Conservation (phyloP, 2,888 invertebrate species). For the Leuctra nigra region DNA sequence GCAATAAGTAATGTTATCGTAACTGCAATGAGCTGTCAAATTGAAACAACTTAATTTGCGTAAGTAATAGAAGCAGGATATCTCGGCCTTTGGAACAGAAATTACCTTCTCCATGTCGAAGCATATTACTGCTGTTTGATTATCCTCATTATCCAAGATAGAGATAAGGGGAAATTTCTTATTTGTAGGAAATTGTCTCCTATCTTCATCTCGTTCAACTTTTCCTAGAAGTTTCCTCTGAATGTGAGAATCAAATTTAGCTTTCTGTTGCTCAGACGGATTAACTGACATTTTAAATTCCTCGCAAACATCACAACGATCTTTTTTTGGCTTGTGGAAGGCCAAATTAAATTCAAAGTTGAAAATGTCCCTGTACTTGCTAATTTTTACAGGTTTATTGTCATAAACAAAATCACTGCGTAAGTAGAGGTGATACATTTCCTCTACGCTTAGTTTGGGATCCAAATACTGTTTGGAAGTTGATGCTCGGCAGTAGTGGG, state of each 20-base stretch:
- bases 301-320: conserved; percentile 6
- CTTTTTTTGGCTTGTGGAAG: conserved; percentile 1
- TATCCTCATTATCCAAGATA: too few relatives aligned
- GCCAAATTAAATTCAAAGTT: not conserved
- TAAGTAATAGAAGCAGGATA: not conserved
- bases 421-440: conserved; percentile 14
- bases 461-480: conserved; percentile 3
- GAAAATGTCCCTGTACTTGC: conserved; percentile 4
- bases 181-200: too few relatives aligned
- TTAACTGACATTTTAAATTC: not conserved
- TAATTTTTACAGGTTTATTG: not conserved
- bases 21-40: conserved; percentile 7
- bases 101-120: conserved; percentile 5
- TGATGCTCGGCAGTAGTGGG: conserved; percentile 8
- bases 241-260: not conserved
- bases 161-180: too few relatives aligned
- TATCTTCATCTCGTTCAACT: not conserved
- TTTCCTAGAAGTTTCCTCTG: not conserved
- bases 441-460: not conserved
- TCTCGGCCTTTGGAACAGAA: not conserved
- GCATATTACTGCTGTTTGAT: not conserved
- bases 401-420: not conserved
- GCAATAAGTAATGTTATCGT: not conserved
- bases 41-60: conserved; percentile 5
- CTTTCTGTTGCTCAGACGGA: not conserved